Base-by-base conservation (phyloP, 2,797 vertebrate species). In the Amblyraja radiata region DNA sequence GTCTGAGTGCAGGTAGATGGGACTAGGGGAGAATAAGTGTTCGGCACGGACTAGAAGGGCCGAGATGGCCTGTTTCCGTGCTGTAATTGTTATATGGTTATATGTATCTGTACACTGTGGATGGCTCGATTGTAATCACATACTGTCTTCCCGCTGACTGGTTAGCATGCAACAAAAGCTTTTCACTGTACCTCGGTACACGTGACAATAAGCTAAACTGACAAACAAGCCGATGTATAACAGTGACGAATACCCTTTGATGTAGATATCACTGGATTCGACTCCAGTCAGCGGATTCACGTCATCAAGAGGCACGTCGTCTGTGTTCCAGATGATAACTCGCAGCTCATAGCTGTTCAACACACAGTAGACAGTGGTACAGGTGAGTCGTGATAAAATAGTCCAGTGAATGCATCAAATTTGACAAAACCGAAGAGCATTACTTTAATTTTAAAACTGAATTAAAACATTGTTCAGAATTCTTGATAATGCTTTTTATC, bases 291-390 rank as follows among this genome's bases (percentile, higher is more conserved):
- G 96, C 0, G 97, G 97, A 94, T 98, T 99, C 93, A 99, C 96
- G 0, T 99, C 98, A 46, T 98, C 98, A 95, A 99, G 96, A 91
- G 98, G 97, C 63, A 99, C 98, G 0, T 98, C 96, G 0, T 99
- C 98, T 0, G 97, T 98, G 95, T 99, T 99, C 98, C 98, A 99
- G 93, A 99, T 97, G 95, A 97, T 98, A 88, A 99, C 97, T 68
- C 97, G 97, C 90, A 99, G 96, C 94, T 99, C 98, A 0, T 98
- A 99, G 95, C 98, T 99, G 54, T 65, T 28, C 39, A 58, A 91
- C 3, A 76, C 46, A 92, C 5, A 58, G 58, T 5, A 25, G 23
- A 25, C 25, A 92, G 76, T 14, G 76, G 54, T 58, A 39, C 11
- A 71, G 54, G 54, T 91, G 21, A 74, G 23, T 76, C 58, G 65